A percentile compares a stretch with the other conserved stretches of the same genome.
phyloP scores from a whole-genome alignment of 2,113 vertebrate genomes.

The Cebidichthys violaceus region DNA sequence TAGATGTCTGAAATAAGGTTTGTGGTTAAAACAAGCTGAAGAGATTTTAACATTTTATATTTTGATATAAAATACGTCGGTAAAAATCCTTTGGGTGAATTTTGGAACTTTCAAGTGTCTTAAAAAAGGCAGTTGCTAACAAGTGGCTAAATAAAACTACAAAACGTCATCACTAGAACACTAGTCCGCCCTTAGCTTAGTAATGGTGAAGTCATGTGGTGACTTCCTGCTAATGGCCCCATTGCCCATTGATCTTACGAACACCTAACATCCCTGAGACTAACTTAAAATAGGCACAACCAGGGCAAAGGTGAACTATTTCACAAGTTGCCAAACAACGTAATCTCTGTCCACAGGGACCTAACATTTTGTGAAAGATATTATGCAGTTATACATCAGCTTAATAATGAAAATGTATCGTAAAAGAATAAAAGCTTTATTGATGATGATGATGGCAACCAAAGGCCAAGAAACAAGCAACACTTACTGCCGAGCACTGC shows the following conservation, averaged over 20 bases:
- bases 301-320: not conserved
- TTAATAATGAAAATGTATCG: no score
- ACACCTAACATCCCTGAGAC: no score
- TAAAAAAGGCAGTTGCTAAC: not conserved
- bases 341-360: no score
- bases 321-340: not conserved
- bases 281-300: no score
- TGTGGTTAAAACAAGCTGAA: not conserved
- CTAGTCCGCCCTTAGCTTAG: not conserved
- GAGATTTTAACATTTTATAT: not conserved
- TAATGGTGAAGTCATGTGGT: not conserved
- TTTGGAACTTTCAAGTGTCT: not conserved
- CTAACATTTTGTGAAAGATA: no score
- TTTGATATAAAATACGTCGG: not conserved
- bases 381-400: no score
- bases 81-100: not conserved
- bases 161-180: not conserved
- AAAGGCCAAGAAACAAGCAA: no score
- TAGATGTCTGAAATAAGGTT: not conserved
- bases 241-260: no score
- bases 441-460: no score
- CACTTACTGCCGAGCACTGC: no score
- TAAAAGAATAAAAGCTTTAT: no score
- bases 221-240: no score
- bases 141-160: not conserved